Conservation (phyloP, 2,113 vertebrate genomes). For the Channa argus region DNA sequence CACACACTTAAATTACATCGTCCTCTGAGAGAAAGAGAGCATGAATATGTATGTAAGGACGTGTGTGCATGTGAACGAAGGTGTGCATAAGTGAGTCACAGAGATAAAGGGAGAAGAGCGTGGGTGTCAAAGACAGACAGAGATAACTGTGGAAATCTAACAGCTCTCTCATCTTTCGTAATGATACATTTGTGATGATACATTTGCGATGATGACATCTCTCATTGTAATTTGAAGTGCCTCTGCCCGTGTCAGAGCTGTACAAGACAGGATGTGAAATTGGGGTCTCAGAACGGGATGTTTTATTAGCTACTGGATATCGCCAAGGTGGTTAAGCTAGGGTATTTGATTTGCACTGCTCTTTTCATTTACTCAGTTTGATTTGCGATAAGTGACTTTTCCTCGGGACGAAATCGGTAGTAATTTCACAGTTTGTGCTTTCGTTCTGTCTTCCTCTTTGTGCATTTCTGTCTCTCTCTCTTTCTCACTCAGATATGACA, state of each 20-base stretch:
- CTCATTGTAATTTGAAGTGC: slow-evolving; percentile 56
- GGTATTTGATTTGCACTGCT: slow-evolving; percentile 67
- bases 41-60: slow-evolving; percentile 13
- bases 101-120: slow-evolving; percentile 21
- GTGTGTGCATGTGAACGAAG: not conserved
- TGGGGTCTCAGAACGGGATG: slow-evolving; percentile 49
- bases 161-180: slow-evolving; percentile 51
- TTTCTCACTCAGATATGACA: slow-evolving; percentile 15
- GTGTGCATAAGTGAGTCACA: not conserved
- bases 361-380: slow-evolving; percentile 69
- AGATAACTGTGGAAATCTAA: slow-evolving; percentile 39
- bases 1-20: slow-evolving; percentile 7
- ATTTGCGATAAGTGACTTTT: slow-evolving; percentile 71
- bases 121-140: slow-evolving; percentile 31
- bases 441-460: slow-evolving; percentile 15
- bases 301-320: slow-evolving; percentile 66
- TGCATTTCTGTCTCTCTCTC: not conserved
- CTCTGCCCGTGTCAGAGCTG: slow-evolving; percentile 24
- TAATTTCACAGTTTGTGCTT: slow-evolving; percentile 66
- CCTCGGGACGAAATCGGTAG: slow-evolving; percentile 48
- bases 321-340: slow-evolving; percentile 60
- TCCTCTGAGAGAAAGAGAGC: not conserved
- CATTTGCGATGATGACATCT: slow-evolving; percentile 52
- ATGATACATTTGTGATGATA: slow-evolving; percentile 48
- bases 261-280: slow-evolving; percentile 56